These are phyloP conservation scores for Drosophila nr. perissopoda DNA, from an alignment of 2,888 invertebrate genomes.

Conservation along the genomic window DNA sequence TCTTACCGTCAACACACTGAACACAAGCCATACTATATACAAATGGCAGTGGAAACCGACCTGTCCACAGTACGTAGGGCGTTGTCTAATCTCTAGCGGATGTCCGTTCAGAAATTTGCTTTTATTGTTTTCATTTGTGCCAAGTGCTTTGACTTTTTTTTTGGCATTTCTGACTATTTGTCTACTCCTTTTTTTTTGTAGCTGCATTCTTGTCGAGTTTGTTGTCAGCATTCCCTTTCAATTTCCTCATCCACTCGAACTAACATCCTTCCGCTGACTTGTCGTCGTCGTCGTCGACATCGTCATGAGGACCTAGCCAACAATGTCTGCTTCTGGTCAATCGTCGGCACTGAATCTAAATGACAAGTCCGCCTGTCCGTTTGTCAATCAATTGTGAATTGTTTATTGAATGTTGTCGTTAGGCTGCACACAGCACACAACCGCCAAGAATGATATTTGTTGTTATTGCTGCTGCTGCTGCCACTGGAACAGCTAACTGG, in stretches of 20 bases:
- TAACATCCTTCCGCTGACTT: conserved; percentile 77
- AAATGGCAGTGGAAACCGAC: conserved; percentile 85
- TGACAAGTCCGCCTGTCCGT: conserved; percentile 68
- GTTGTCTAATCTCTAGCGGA: conserved; percentile 72
- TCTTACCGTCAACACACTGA: conserved; percentile 10
- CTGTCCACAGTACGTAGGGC: conserved; percentile 89
- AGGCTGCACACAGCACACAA: conserved; percentile 67
- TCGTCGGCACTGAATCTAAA: conserved; percentile 71
- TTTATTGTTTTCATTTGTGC: conserved; percentile 69
- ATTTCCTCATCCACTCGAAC: conserved; percentile 79
- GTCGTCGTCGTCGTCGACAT: conserved; percentile 37
- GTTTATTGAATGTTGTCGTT: conserved; percentile 82
- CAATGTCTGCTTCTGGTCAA: conserved; percentile 62
- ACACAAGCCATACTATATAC: conserved; percentile 7
- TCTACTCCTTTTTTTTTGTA: conserved; percentile 2
- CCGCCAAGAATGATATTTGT: conserved; percentile 52
- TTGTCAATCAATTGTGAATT: conserved; percentile 82
- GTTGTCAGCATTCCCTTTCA: conserved; percentile 80
- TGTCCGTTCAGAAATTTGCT: conserved; percentile 75
- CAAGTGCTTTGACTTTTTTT: conserved; percentile 24
- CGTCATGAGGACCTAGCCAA: conserved; percentile 51
- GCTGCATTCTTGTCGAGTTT: conserved; percentile 63
- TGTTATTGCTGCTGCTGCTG: conserved; percentile 40
- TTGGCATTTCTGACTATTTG: conserved; percentile 30
- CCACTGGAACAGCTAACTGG: conserved; percentile 27